Conservation (phyloP, 2,888 invertebrate genomes). For the Cosmorhoe ocellata region DNA sequence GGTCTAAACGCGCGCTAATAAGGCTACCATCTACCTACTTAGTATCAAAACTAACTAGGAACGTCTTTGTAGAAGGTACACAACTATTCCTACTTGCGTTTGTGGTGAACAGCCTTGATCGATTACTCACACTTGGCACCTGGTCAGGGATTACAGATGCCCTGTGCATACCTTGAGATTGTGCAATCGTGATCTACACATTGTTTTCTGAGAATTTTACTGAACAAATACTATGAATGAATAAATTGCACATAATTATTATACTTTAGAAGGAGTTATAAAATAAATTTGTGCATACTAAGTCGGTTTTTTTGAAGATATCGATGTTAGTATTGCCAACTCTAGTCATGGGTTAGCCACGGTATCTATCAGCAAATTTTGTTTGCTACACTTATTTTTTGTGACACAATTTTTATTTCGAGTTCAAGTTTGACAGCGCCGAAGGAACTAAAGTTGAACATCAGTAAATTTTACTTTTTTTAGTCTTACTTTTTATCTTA, state of each 20-base stretch:
- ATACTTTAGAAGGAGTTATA: neutral
- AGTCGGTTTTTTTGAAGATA: neutral
- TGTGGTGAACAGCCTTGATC: slow-evolving; percentile 6
- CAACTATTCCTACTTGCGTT: neutral
- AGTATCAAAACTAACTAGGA: too few relatives aligned
- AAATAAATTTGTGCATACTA: too few relatives aligned
- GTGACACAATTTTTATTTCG: too few relatives aligned
- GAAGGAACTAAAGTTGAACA: too few relatives aligned
- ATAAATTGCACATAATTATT: slow-evolving; percentile 1
- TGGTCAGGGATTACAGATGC: slow-evolving; percentile 22
- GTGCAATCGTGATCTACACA: slow-evolving; percentile 19
- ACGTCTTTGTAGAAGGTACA: neutral
- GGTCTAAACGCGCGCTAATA: too few relatives aligned
- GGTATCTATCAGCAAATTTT: too few relatives aligned
- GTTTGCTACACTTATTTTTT: too few relatives aligned
- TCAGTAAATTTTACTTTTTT: too few relatives aligned
- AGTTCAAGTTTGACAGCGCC: too few relatives aligned
- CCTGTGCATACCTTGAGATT: slow-evolving; percentile 17
- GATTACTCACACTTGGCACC: slow-evolving; percentile 20
- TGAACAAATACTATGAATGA: slow-evolving; percentile 1
- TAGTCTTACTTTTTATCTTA: too few relatives aligned
- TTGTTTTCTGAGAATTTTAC: slow-evolving; percentile 13
- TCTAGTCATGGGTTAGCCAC: too few relatives aligned
- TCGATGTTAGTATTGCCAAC: neutral
- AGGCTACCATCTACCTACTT: too few relatives aligned